phyloP scores from a whole-genome alignment of 2,113 vertebrate genomes.

The Calidris pygmaea region DNA sequence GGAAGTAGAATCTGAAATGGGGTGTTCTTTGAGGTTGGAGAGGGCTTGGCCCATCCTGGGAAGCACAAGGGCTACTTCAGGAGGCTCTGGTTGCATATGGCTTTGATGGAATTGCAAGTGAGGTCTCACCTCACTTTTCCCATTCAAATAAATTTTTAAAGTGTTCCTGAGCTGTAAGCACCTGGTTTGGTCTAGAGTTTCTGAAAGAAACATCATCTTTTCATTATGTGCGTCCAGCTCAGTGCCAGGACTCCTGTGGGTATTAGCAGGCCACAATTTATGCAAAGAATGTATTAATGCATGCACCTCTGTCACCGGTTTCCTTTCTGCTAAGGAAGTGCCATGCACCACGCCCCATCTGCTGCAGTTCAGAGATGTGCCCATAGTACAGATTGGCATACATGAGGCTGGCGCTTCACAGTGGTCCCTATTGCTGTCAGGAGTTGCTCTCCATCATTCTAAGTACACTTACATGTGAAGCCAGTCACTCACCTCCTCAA shows the following conservation, averaged over 20 bases:
- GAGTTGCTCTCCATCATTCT: neutral
- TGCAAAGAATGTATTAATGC: neutral
- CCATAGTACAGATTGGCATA: fast-evolving
- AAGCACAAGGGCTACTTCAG: neutral
- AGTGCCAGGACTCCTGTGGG: neutral
- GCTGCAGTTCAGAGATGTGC: neutral
- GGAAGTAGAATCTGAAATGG: neutral
- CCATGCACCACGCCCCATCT: neutral
- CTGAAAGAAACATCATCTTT: neutral
- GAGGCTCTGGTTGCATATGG: neutral
- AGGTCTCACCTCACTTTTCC: neutral
- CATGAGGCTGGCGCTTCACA: neutral
- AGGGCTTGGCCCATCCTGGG: neutral
- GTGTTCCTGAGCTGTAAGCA: neutral
- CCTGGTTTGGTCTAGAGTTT: neutral
- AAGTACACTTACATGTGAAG: neutral
- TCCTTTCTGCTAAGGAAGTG: neutral
- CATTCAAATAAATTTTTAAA: neutral
- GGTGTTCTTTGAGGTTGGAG: neutral
- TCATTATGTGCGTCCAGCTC: neutral
- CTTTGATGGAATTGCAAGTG: neutral
- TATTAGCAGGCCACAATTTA: neutral
- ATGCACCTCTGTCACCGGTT: fast-evolving
- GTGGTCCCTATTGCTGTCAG: neutral
- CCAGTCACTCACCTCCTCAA: neutral